These are phyloP conservation scores for Rhopilema esculentum DNA, from an alignment of 30 jellyfish, hydroid and myxozoan species.

Conservation along the genomic window DNA sequence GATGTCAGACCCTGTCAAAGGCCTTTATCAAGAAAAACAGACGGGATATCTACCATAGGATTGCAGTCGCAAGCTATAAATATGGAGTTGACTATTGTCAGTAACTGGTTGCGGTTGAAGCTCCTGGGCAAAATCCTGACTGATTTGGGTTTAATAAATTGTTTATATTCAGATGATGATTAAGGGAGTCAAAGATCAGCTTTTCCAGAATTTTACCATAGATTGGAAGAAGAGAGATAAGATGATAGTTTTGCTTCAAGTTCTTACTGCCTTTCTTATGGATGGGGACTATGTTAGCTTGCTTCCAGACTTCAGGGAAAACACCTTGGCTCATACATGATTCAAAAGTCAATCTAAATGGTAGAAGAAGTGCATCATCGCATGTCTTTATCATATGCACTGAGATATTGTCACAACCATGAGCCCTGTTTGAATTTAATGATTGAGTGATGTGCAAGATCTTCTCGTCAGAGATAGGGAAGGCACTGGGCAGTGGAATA, in stretches of 20 bases:
- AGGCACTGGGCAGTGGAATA: slow-evolving; percentile 5
- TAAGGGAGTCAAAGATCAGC: slow-evolving; percentile 13
- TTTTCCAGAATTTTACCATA: slow-evolving; percentile 41
- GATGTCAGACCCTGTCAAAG: too few species aligned
- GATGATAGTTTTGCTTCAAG: slow-evolving; percentile 8
- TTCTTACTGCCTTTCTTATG: background rate
- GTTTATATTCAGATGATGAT: slow-evolving; percentile 18
- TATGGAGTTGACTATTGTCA: background rate
- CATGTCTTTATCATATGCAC: too few species aligned
- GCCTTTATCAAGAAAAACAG: background rate
- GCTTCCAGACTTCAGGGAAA: too few species aligned
- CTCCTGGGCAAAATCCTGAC: slow-evolving; percentile 30
- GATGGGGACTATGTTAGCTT: too few species aligned
- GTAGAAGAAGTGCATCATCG: too few species aligned
- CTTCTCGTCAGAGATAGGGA: slow-evolving; percentile 30
- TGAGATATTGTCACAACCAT: slow-evolving; percentile 62
- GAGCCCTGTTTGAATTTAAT: slow-evolving; percentile 47
- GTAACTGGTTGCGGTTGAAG: background rate
- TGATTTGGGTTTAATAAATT: slow-evolving; percentile 22
- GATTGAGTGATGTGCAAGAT: slow-evolving; percentile 4
- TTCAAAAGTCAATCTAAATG: too few species aligned
- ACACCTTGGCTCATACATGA: too few species aligned
- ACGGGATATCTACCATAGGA: too few species aligned
- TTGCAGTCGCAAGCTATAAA: too few species aligned
- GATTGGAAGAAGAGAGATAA: slow-evolving; percentile 46